Conservation (phyloP, 2,797 vertebrate genomes). For the Rhinoraja longicauda region DNA sequence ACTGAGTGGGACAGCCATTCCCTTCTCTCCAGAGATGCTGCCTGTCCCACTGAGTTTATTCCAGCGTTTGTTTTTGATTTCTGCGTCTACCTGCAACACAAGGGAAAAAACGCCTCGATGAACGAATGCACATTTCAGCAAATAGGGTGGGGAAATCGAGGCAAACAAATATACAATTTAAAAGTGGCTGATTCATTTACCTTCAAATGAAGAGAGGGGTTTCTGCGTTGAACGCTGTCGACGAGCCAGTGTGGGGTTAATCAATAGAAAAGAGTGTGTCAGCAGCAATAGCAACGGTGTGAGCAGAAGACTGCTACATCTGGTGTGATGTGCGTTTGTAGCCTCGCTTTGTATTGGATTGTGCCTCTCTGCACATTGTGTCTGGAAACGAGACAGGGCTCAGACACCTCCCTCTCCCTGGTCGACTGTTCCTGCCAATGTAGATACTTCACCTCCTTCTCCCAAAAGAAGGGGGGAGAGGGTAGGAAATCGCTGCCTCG, state of each 20-base stretch:
- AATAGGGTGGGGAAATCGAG: not conserved
- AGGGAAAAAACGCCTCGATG: not conserved
- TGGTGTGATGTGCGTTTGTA: no score
- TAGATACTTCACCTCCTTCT: slow-evolving; percentile 49
- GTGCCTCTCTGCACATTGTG: slow-evolving; percentile 39
- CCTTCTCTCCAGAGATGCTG: no score
- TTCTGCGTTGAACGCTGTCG: slow-evolving; percentile 44
- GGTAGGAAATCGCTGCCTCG: slow-evolving; percentile 44
- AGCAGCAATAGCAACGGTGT: no score
- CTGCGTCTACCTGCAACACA: no score
- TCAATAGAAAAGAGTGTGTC: no score
- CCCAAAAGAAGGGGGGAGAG: slow-evolving; percentile 43
- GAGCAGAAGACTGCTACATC: no score
- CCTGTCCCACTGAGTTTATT: no score
- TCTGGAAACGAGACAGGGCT: slow-evolving; percentile 42
- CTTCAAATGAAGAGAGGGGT: slow-evolving; percentile 51
- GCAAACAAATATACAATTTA: not conserved
- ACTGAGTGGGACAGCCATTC: no score
- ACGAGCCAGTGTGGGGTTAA: slow-evolving; percentile 37
- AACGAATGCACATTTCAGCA: not conserved
- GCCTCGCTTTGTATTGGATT: slow-evolving; percentile 40
- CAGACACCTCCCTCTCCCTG: slow-evolving; percentile 46
- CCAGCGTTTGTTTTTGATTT: no score
- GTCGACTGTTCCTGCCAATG: slow-evolving; percentile 42
- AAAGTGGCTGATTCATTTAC: slow-evolving; percentile 44